phyloP scores from a whole-genome alignment of 2,797 vertebrate genomes.

The Rhynchonycteris naso region DNA sequence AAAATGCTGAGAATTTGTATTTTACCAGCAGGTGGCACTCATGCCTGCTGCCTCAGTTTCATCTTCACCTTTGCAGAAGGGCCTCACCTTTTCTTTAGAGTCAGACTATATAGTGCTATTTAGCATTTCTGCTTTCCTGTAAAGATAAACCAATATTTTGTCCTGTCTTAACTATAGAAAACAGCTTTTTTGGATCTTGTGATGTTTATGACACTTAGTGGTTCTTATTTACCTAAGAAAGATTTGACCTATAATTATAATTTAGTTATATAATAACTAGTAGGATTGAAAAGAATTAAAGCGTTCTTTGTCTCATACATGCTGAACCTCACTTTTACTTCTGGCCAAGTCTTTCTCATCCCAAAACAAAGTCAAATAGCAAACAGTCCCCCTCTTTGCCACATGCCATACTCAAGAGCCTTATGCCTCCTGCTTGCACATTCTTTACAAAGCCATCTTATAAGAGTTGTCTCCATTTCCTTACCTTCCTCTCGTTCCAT shows the following conservation, averaged over 20 bases:
- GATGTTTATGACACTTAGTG: not conserved
- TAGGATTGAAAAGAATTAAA: not conserved
- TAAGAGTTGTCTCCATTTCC: not conserved
- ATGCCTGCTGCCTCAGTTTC: not conserved
- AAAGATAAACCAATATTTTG: not conserved
- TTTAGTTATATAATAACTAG: conserved; percentile 16
- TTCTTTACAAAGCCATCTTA: not conserved
- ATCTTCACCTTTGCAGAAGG: not conserved
- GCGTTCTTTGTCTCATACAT: not conserved
- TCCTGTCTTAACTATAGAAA: conserved; percentile 7
- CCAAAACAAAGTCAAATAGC: not conserved
- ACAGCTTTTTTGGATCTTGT: not conserved
- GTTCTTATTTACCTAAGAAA: conserved; percentile 40
- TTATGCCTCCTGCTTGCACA: not conserved
- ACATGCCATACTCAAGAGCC: accelerated
- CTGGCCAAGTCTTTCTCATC: not conserved
- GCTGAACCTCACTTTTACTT: not conserved
- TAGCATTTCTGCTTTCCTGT: not conserved
- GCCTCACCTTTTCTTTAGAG: not conserved
- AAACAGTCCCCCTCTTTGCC: not conserved
- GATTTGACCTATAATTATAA: not conserved
- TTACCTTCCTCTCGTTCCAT: not conserved
- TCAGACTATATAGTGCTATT: not conserved
- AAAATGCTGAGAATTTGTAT: not conserved
- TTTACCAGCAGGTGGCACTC: conserved; percentile 75